Percentiles rank a stretch among this genome's conserved stretches.
phyloP scores from a whole-genome alignment of 2,113 vertebrate genomes.

The Mustela lutreola region DNA sequence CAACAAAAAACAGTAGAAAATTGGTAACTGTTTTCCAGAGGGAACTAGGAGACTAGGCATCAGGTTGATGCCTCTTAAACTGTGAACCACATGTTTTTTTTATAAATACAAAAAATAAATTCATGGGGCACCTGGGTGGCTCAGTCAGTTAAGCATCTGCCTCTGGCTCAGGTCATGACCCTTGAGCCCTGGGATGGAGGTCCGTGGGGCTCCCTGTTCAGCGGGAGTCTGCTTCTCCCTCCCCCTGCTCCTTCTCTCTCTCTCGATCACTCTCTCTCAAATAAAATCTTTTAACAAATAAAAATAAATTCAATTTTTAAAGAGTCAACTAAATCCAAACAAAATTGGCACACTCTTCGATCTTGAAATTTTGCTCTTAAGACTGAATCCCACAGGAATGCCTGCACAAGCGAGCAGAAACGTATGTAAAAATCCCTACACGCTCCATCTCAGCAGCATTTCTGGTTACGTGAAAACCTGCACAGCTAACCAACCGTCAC shows the following conservation, averaged over 20 bases:
- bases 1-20: background rate
- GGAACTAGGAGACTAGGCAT: background rate
- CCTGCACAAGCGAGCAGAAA: background rate
- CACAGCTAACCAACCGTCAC: background rate
- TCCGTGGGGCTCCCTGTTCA: too few species aligned
- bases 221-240: too few species aligned
- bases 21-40: background rate
- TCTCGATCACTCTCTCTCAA: too few species aligned
- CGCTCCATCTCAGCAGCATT: background rate
- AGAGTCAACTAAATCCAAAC: background rate
- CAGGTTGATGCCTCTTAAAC: background rate
- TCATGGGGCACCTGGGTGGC: background rate
- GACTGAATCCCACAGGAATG: background rate
- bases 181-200: too few species aligned
- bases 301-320: background rate
- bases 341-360: background rate
- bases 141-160: too few species aligned
- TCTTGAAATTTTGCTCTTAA: background rate
- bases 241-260: too few species aligned
- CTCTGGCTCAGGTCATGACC: too few species aligned
- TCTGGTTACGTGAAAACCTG: background rate
- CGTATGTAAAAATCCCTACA: too few species aligned
- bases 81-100: background rate
- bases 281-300: too few species aligned
- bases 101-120: too few species aligned